Conservation (phyloP, 2,888 invertebrate species). For the Stenchaetothrips biformis region DNA sequence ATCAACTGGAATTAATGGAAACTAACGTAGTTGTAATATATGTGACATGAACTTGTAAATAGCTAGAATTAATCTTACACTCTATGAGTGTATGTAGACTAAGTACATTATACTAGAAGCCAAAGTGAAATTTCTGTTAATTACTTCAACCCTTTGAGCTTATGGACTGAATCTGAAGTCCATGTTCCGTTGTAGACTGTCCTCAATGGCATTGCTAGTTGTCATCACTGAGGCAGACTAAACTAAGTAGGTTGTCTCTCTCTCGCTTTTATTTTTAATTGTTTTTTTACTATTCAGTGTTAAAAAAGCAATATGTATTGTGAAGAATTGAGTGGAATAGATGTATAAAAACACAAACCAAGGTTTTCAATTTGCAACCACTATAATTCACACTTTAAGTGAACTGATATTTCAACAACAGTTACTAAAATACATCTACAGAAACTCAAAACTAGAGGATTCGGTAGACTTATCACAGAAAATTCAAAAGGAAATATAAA, state of each 20-base stretch:
- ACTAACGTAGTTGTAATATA: neutral
- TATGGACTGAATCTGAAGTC: too few species aligned
- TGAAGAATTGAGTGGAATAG: neutral
- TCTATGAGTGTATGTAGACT: neutral
- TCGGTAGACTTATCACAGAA: conserved; percentile 5
- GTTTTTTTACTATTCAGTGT: neutral
- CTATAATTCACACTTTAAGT: conserved; percentile 6
- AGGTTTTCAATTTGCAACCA: neutral
- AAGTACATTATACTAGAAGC: conserved; percentile 6
- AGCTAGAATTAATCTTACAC: neutral
- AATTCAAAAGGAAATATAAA: neutral
- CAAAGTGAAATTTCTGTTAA: neutral
- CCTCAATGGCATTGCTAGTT: too few species aligned
- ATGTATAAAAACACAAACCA: neutral
- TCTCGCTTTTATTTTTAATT: too few species aligned
- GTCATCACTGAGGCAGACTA: neutral
- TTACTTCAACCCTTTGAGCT: too few species aligned
- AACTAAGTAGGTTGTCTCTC: neutral
- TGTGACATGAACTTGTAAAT: neutral
- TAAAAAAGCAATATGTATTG: neutral
- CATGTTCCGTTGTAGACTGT: too few species aligned
- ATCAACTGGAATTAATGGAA: too few species aligned
- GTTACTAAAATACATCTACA: neutral
- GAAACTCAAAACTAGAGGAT: neutral
- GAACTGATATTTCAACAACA: neutral